These are phyloP conservation scores for Orthonyx spaldingii DNA, from an alignment of 2,113 vertebrate genomes.

Conservation along the genomic window DNA sequence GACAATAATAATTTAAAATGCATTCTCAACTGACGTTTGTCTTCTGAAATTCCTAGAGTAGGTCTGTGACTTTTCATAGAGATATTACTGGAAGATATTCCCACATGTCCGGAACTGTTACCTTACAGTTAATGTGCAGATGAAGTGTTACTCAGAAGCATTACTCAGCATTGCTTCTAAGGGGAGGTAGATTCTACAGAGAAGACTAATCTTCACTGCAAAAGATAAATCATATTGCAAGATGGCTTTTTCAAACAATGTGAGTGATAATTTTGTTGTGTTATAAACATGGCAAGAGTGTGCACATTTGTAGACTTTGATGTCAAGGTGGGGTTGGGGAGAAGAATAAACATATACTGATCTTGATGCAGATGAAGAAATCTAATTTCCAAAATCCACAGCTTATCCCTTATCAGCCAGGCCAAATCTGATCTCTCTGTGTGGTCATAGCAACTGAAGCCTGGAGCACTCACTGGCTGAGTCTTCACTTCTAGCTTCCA, in stretches of 20 bases:
- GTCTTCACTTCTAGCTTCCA: neutral
- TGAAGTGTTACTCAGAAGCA: neutral
- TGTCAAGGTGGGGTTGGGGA: neutral
- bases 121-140: neutral
- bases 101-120: neutral
- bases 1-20: neutral
- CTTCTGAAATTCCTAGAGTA: neutral
- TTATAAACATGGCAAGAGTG: neutral
- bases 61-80: neutral
- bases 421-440: neutral
- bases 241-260: neutral
- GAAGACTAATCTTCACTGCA: neutral
- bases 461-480: neutral
- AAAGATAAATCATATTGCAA: neutral
- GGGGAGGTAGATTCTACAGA: neutral
- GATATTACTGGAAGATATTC: neutral
- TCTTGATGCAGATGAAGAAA: neutral
- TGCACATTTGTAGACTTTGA: neutral
- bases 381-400: neutral
- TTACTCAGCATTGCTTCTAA: neutral
- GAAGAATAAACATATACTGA: neutral
- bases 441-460: neutral
- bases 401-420: neutral
- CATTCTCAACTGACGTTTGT: neutral
- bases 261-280: neutral